Evolutionary conservation across 2,888 invertebrate genomes (phyloP), one percentile per base, ranked within the genome.

Genomic region (Hypercompe scribonia): DNA sequence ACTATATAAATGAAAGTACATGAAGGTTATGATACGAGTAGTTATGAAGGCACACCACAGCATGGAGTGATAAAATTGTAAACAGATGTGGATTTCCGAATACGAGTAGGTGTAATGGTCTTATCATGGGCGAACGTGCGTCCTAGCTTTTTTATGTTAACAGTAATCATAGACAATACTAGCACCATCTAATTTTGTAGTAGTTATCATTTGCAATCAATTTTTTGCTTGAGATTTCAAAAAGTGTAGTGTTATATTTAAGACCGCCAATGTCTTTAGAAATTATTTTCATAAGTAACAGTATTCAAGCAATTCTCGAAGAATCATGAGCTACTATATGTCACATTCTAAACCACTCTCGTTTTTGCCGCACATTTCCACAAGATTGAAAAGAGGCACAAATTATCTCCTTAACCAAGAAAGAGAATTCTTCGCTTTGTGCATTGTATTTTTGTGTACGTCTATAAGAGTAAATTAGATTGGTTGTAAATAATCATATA

Each of bases 21-120:
- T 68, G 34, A 68, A 50, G 31, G 58, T 28, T 68, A 50, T 67
- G 33, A 13, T 10, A 39, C n/a, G n/a, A n/a, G n/a, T n/a, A n/a
- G 28, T 39, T 39, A 39, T 39, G 13, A 65, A 39, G 8, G 7
- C 15, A 28, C 7, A 65, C 7, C 2, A 15, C n/a, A n/a, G n/a
- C n/a, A n/a, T n/a, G n/a, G n/a, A n/a, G n/a, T n/a, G n/a, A n/a
- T n/a, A n/a, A n/a, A 50, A 54, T 3, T n/a, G n/a, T 54, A 54
- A 24, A n/a, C 21, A n/a, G n/a, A n/a, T n/a, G n/a, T 10, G n/a
- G 50, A n/a, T 54, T 10, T 54, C 24, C 50, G 24, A 54, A 54
- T 54, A 54, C n/a, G 10, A 54, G 4, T 50, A 36, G 36, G 36
- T 39, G 11, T 39, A 10, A n/a, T 2, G n/a, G 24, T 10, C n/a